A percentile compares a stretch with the other conserved stretches of the same genome.
Conservation (phyloP, 2,888 invertebrate species). For the Hyppa rectilinea region DNA sequence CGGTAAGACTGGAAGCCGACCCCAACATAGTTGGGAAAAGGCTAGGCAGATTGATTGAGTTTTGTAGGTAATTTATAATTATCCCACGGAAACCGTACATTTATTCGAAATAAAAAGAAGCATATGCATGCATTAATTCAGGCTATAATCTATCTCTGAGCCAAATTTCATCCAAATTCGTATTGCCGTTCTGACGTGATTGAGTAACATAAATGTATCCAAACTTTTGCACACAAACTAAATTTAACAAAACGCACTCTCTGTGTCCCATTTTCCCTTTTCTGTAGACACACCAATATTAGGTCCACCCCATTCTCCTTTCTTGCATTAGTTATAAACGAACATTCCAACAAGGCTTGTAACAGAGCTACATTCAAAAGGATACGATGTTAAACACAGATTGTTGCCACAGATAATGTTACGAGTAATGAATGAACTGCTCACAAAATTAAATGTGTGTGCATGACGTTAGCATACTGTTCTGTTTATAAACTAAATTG, state of each 20-base stretch:
- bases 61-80: no score
- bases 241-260: background rate
- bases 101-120: no score
- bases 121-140: no score
- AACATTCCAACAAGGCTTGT: conserved; percentile 37
- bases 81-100: no score
- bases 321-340: conserved; percentile 17
- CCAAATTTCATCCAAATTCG: no score
- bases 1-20: no score
- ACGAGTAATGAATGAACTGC: conserved; percentile 43
- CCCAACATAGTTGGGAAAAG: no score
- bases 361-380: conserved; percentile 45
- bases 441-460: conserved; percentile 34
- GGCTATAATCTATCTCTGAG: no score
- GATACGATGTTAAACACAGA: conserved; percentile 35
- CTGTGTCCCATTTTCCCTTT: background rate
- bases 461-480: conserved; percentile 19
- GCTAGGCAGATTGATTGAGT: no score
- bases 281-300: background rate
- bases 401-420: conserved; percentile 42
- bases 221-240: background rate
- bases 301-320: background rate
- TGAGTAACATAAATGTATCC: no score
- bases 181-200: no score
- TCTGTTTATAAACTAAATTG: conserved; percentile 26